Base-by-base conservation (phyloP, 2,888 invertebrate species). In the Diaperis boleti region DNA sequence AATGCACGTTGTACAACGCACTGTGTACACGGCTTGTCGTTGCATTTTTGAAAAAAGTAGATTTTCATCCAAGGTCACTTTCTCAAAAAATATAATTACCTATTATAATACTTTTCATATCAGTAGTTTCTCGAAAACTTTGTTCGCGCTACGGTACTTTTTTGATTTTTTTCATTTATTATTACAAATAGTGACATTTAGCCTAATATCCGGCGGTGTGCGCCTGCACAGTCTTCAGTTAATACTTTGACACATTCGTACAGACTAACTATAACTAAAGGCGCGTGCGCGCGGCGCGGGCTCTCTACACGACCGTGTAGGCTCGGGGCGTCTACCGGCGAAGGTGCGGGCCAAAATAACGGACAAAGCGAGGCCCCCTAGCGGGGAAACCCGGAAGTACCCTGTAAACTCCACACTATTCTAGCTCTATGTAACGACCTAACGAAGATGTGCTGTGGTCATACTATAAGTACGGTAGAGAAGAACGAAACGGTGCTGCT, bases 221-320 rank as follows among this genome's bases (percentile, higher is more conserved):
- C 78, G 78, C 79, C 79, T 78, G 80, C 80, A 81, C 81, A 81
- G 81, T 81, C 81, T 81, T 81, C 76, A 79, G 77, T 81, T 81
- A 81, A 81, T 81, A 81, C 81, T 81, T 81, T 81, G 80, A 81
- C 81, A 81, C 81, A 80, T 78, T 79, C 79, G 80, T 80, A 80
- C 80, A 77, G 71, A 77, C 75, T 77, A 69, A 62, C 56, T 57
- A 52, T 52, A 49, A 31, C 49, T 29, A 41, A 18, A 41, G 18
- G 6, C 17, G 18, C 17, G 26, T 26, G 3, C 6, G 6, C 18
- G 18, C 8, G 18, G 18, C 7, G 18, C 41, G 18, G 10, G 5
- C n/a, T 18, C 17, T 5, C 17, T n/a, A 41, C 10, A 41, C 15
- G 41, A n/a, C 39, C 15, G 26, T 20, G 20, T 8, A 14, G 41